These are phyloP conservation scores for Megathymus violae DNA, from an alignment of 1,140 invertebrate genomes.

Conservation along the genomic window DNA sequence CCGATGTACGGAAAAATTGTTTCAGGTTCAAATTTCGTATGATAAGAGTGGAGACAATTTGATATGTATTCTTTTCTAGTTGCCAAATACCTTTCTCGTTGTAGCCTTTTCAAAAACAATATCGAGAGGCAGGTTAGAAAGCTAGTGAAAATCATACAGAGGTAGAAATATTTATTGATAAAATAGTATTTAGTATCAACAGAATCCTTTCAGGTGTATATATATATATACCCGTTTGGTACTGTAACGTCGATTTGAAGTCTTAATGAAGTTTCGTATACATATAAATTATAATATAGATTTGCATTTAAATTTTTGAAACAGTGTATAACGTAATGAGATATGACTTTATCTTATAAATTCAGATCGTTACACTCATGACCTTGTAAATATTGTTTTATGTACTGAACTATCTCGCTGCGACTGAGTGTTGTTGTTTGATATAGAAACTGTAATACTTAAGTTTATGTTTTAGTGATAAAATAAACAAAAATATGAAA, in stretches of 20 bases:
- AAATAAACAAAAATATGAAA: constrained; percentile 81
- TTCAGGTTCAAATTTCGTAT: constrained; percentile 69
- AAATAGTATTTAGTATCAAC: constrained; percentile 64
- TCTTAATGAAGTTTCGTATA: constrained; percentile 15
- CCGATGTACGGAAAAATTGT: constrained; percentile 58
- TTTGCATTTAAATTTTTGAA: constrained; percentile 68
- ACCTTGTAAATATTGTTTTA: constrained; percentile 76
- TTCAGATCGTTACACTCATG: constrained; percentile 56
- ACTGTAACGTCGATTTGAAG: constrained; percentile 8
- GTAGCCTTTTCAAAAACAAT: constrained; percentile 65
- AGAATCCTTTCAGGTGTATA: constrained; percentile 51
- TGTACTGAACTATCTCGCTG: constrained; percentile 76
- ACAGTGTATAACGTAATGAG: no score
- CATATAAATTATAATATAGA: constrained; percentile 43
- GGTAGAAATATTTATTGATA: constrained; percentile 75
- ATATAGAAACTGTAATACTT: constrained; percentile 82
- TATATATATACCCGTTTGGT: constrained; percentile 38
- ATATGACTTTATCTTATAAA: constrained; percentile 44
- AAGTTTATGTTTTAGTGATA: constrained; percentile 83
- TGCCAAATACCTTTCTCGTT: constrained; percentile 78
- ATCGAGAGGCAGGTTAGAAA: constrained; percentile 67
- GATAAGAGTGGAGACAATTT: constrained; percentile 67
- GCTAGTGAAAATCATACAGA: constrained; percentile 67
- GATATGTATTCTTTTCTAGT: constrained; percentile 77
- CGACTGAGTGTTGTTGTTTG: constrained; percentile 81